Evolutionary conservation across 2,113 vertebrate genomes (phyloP).

Genomic region (Colistium nudipinnis): DNA sequence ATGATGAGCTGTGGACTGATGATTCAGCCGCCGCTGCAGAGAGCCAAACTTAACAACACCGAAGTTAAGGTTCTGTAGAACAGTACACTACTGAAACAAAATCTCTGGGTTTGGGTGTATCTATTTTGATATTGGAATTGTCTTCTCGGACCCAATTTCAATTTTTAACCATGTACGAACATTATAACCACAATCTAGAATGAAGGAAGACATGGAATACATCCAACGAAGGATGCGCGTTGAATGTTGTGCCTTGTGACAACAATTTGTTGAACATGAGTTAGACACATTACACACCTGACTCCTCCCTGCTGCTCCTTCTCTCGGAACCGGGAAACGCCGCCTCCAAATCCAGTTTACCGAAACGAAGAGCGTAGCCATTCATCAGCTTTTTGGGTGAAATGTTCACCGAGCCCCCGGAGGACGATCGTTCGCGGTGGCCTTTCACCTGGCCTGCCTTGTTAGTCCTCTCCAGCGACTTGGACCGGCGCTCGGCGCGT

Average conservation of each 20-base stretch:
- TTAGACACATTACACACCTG: slow-evolving; percentile 73
- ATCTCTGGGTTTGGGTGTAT: not conserved
- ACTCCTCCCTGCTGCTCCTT: slow-evolving; percentile 76
- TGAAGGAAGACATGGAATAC: too few species aligned
- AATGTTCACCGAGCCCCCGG: slow-evolving; percentile 70
- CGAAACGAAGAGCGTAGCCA: slow-evolving; percentile 76
- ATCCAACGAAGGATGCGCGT: too few species aligned
- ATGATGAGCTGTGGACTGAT: slow-evolving; percentile 12
- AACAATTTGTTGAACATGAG: not conserved
- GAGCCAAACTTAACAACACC: not conserved
- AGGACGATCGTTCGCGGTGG: slow-evolving; percentile 75
- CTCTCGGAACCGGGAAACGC: slow-evolving; percentile 69
- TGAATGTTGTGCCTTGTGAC: not conserved
- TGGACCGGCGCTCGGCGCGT: slow-evolving; percentile 79
- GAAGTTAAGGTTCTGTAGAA: not conserved
- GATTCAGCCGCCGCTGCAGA: slow-evolving; percentile 8
- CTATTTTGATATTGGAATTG: not conserved
- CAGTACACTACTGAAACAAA: not conserved
- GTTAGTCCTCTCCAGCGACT: slow-evolving; percentile 82
- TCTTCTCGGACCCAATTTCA: not conserved
- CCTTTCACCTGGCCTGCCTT: slow-evolving; percentile 76
- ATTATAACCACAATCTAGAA: too few species aligned
- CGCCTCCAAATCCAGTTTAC: slow-evolving; percentile 76
- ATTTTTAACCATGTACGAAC: not conserved
- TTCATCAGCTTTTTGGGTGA: slow-evolving; percentile 81